Evolutionary conservation across 2,113 vertebrate species (phyloP).

Genomic region (Xiphophorus maculatus): DNA sequence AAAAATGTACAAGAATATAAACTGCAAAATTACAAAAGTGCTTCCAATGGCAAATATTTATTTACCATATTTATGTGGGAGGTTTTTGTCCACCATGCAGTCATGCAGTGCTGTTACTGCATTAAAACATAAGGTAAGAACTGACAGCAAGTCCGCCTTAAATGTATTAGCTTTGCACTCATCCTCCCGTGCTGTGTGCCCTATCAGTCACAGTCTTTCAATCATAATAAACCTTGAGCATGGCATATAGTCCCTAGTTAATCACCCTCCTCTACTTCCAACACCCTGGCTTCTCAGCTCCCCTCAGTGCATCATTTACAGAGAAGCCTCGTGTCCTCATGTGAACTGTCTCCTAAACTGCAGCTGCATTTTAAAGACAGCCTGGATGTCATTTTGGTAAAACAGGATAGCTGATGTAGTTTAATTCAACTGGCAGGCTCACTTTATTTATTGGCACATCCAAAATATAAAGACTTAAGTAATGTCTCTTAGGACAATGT

Average conservation of each 20-base stretch:
- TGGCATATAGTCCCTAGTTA: constrained; percentile 37
- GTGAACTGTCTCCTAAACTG: constrained; percentile 49
- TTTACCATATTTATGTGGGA: too few relatives aligned
- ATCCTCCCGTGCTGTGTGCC: constrained; percentile 5
- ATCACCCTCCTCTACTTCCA: constrained; percentile 39
- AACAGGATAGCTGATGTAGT: constrained; percentile 32
- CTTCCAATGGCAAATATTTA: too few relatives aligned
- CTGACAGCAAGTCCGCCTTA: not conserved
- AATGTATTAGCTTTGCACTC: not conserved
- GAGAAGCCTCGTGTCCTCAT: constrained; percentile 49
- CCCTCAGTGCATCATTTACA: constrained; percentile 46
- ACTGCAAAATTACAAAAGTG: not conserved
- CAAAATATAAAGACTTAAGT: constrained; percentile 14
- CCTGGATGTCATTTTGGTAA: constrained; percentile 10
- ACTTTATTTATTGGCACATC: constrained; percentile 17
- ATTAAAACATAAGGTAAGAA: not conserved
- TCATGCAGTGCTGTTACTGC: not conserved
- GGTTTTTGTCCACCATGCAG: not conserved
- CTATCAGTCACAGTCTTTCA: constrained; percentile 45
- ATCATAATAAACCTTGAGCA: constrained; percentile 48
- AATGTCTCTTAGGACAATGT: constrained; percentile 5
- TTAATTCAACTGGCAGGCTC: constrained; percentile 30
- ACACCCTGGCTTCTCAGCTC: constrained; percentile 32
- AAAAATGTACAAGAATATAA: not conserved
- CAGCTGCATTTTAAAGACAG: constrained; percentile 15